A percentile compares a stretch with the other conserved stretches of the same genome.
Conservation (phyloP, 2,113 vertebrate genomes). For the human (Homo sapiens) region GRCh38 chr1:56862001-56862500, state of each 20-base stretch:
- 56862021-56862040: neutral
- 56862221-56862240: conserved; percentile 36
- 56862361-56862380: neutral
- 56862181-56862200: neutral
- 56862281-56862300: neutral
- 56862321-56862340: neutral
- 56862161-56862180: neutral
- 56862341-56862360: neutral
- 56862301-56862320: neutral
- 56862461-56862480: neutral
- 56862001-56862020: neutral
- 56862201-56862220: conserved; percentile 1
- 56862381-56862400: neutral
- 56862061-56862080: neutral
- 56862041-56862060: neutral
- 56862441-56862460: neutral
- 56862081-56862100: neutral
- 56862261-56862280: conserved; percentile 45
- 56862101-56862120: neutral
- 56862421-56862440: neutral
- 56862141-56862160: neutral
- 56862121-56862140: neutral
- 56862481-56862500: neutral
- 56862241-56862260: conserved; percentile 43
- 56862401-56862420: neutral